Percentiles rank a stretch among this genome's conserved stretches.
phyloP scores from a whole-genome alignment of 2,888 invertebrate species.

The Steinernema carpocapsae region DNA sequence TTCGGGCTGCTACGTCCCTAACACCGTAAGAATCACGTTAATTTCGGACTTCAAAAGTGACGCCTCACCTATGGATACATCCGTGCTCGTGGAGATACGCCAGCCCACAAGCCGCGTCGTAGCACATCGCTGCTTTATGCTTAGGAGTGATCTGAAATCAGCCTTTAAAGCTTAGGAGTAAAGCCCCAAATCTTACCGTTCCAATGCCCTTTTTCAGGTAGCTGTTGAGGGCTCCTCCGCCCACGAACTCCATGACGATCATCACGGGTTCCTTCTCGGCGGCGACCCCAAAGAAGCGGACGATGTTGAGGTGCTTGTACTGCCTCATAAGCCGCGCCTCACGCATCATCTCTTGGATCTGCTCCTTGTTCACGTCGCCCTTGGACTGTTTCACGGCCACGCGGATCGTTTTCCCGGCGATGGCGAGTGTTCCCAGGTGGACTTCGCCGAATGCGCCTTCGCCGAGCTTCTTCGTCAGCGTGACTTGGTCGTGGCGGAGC shows the following conservation, averaged over 20 bases:
- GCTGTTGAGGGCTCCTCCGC: conserved; percentile 43
- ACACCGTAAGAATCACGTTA: no score
- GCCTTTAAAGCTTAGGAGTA: no score
- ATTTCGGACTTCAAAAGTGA: no score
- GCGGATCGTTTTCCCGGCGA: conserved; percentile 4
- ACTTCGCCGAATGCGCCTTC: conserved; percentile 40
- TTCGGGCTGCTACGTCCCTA: conserved; percentile 37
- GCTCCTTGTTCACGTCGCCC: conserved; percentile 39
- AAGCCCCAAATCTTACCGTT: background rate
- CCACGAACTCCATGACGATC: conserved; percentile 96
- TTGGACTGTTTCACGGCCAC: conserved; percentile 35
- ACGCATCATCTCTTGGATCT: conserved; percentile 51
- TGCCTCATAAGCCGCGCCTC: conserved; percentile 93
- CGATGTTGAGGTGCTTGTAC: conserved; percentile 95
- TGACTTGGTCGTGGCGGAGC: conserved; percentile 36
- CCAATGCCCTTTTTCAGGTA: conserved; percentile 38
- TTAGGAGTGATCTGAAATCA: conserved; percentile 36
- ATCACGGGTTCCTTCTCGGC: conserved; percentile 96
- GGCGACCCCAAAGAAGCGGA: conserved; percentile 91
- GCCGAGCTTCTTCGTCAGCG: conserved; percentile 30
- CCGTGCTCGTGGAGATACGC: background rate
- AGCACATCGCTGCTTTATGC: conserved; percentile 35
- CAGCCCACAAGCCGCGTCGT: conserved; percentile 39
- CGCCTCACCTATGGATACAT: conserved; percentile 38
- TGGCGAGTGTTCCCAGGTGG: conserved; percentile 10